A percentile compares a stretch with the other conserved stretches of the same genome.
These are phyloP conservation scores for Pyrgus malvae DNA, from an alignment of 2,888 invertebrate species.

Conservation along the genomic window DNA sequence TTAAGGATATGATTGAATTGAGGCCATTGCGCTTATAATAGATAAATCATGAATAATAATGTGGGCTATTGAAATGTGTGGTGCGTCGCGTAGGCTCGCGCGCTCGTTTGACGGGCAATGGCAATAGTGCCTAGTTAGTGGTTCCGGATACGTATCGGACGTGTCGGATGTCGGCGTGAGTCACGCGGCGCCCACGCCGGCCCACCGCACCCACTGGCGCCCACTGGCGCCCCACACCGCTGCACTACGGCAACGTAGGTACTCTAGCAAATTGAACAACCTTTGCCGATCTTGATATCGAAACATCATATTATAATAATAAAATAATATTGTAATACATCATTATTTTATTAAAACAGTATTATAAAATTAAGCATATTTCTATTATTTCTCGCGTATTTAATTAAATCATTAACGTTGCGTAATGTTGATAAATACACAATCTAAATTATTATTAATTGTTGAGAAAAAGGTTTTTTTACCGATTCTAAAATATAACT, in stretches of 20 bases:
- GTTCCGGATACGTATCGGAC: conserved; percentile 81
- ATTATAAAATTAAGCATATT: too few relatives aligned
- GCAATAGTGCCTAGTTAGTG: conserved; percentile 74
- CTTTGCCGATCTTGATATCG: neutral
- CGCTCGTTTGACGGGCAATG: conserved; percentile 57
- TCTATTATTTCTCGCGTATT: too few relatives aligned
- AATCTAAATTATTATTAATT: too few relatives aligned
- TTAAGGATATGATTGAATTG: conserved; percentile 22
- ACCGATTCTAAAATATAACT: too few relatives aligned
- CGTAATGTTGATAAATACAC: too few relatives aligned
- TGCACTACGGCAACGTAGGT: conserved; percentile 29
- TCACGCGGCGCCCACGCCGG: conserved; percentile 72
- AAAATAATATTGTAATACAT: too few relatives aligned
- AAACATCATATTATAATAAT: too few relatives aligned
- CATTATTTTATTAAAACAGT: too few relatives aligned
- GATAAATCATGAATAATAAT: conserved; percentile 41
- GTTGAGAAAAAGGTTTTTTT: too few relatives aligned
- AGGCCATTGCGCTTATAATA: conserved; percentile 19
- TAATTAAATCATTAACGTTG: too few relatives aligned
- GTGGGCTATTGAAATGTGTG: conserved; percentile 58
- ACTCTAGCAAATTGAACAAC: neutral
- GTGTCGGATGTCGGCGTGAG: conserved; percentile 82
- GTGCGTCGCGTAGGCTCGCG: conserved; percentile 62
- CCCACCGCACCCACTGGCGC: conserved; percentile 48
- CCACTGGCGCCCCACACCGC: conserved; percentile 36